Conservation (phyloP, 1,140 invertebrate genomes). For the Pararge aegeria region DNA sequence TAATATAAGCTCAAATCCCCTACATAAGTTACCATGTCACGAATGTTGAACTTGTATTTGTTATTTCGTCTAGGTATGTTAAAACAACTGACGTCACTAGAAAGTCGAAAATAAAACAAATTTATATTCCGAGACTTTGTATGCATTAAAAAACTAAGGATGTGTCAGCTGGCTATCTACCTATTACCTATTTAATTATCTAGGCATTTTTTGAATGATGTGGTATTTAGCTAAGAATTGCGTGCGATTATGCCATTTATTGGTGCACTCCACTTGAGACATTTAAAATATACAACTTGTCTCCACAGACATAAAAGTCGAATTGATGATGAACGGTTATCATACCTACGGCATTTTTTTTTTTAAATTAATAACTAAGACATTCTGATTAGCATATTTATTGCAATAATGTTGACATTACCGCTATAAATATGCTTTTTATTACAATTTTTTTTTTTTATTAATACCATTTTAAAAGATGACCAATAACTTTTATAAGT, state of each 20-base stretch:
- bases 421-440: not conserved
- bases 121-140: not conserved
- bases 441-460: too few relatives aligned
- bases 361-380: not conserved
- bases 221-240: constrained; percentile 33
- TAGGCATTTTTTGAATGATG: constrained; percentile 19
- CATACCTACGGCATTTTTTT: not conserved
- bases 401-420: not conserved
- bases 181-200: not conserved
- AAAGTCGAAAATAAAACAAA: too few relatives aligned
- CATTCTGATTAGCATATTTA: not conserved
- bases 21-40: too few relatives aligned
- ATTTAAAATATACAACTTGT: constrained; percentile 2
- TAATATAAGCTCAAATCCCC: too few relatives aligned
- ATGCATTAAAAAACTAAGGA: not conserved
- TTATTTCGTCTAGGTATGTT: too few relatives aligned
- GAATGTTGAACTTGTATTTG: too few relatives aligned
- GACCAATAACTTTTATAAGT: too few relatives aligned
- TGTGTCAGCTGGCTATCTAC: not conserved
- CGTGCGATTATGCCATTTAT: constrained; percentile 35
- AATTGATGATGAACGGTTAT: constrained; percentile 4
- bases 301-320: not conserved
- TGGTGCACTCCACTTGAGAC: constrained; percentile 30
- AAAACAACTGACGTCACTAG: too few relatives aligned
- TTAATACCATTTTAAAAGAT: too few relatives aligned